Conservation (phyloP, 2,888 invertebrate species). For the Pyrrhosoma nymphula region DNA sequence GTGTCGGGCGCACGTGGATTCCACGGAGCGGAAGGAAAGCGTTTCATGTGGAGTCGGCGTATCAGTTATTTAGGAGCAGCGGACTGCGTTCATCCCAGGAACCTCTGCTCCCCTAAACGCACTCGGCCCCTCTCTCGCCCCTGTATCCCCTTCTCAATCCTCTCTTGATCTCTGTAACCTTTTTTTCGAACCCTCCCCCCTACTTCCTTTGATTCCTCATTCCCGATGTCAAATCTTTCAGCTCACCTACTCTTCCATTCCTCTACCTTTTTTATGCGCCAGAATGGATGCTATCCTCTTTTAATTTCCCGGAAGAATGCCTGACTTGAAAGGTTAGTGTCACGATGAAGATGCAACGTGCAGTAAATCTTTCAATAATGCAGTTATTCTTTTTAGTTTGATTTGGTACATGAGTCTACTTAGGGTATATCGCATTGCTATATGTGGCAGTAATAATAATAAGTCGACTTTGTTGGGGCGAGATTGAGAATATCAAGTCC, state of each 20-base stretch:
- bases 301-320: no score
- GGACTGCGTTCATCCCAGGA: not conserved
- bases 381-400: no score
- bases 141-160: not conserved
- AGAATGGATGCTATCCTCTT: no score
- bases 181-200: not conserved
- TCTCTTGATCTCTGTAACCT: not conserved
- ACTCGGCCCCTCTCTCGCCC: not conserved
- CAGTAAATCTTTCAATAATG: no score
- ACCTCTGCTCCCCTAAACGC: not conserved
- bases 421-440: no score
- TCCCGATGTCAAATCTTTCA: not conserved
- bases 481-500: no score
- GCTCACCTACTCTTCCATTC: not conserved
- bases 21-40: slow-evolving; percentile 77
- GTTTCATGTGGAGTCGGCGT: slow-evolving; percentile 74
- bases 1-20: slow-evolving; percentile 77
- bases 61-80: not conserved
- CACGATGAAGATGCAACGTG: no score
- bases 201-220: not conserved
- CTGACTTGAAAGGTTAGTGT: no score
- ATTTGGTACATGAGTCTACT: no score
- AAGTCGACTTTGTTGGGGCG: no score
- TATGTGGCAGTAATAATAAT: no score
- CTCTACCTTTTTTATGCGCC: no score